Conservation (phyloP, 2,888 invertebrate genomes). For the Gasteruption jaculator region DNA sequence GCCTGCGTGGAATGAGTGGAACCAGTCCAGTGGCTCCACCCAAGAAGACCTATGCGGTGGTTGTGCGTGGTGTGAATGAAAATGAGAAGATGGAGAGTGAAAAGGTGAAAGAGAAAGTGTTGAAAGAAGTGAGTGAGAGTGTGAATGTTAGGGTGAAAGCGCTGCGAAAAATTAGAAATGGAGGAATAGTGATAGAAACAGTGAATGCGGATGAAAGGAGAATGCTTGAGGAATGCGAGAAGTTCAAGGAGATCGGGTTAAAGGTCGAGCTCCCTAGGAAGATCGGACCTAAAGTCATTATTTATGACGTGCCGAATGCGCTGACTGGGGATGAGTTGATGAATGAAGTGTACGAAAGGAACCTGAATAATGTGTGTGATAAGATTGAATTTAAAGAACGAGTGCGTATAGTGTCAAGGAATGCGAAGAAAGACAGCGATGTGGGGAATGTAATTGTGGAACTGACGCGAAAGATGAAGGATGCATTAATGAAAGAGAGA, state of each 20-base stretch:
- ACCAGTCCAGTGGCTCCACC: too few species aligned
- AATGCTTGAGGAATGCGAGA: not conserved
- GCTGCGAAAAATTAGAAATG: not conserved
- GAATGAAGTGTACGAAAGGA: not conserved
- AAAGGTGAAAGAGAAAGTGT: not conserved
- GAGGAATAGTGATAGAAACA: conserved; percentile 1
- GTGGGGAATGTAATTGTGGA: conserved; percentile 9
- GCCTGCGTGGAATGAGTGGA: too few species aligned
- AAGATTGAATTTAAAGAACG: not conserved
- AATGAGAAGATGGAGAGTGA: conserved; percentile 1
- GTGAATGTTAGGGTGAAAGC: conserved; percentile 4
- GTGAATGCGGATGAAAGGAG: not conserved
- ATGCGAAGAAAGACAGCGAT: not conserved
- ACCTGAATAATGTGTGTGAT: not conserved
- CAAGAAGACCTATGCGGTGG: too few species aligned
- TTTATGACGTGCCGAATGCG: conserved; percentile 8
- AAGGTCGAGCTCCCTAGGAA: conserved; percentile 4
- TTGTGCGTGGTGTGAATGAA: not conserved
- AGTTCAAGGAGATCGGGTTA: conserved; percentile 1
- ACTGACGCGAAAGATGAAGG: not conserved
- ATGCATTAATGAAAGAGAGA: not conserved
- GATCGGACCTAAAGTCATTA: not conserved
- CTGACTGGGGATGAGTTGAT: not conserved
- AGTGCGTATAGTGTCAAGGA: not conserved
- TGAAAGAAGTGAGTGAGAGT: not conserved